Percentiles rank a stretch among this genome's conserved stretches.
Evolutionary conservation across 2,113 vertebrate species (phyloP).

Genomic region (Thomomys bottae): DNA sequence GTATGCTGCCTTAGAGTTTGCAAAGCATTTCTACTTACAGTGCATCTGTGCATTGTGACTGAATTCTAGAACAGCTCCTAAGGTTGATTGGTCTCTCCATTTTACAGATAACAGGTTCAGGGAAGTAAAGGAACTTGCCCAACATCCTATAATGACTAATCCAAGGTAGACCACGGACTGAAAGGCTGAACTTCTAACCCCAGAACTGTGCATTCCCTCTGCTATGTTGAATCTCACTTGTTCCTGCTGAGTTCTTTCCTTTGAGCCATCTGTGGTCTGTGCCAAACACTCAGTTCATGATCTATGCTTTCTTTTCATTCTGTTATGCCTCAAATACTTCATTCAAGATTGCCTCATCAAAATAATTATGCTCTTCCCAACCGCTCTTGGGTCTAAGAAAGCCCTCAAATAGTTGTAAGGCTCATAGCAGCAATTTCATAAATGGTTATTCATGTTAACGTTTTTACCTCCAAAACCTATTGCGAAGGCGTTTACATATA

Average conservation of each 20-base stretch:
- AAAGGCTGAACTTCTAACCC: neutral
- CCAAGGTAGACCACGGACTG: neutral
- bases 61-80: neutral
- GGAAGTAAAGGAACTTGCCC: neutral
- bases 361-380: neutral
- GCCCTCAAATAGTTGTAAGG: neutral
- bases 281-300: neutral
- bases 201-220: neutral
- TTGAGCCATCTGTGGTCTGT: neutral
- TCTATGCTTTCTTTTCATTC: neutral
- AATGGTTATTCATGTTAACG: neutral
- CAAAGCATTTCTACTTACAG: neutral
- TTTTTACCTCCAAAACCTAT: neutral
- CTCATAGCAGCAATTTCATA: neutral
- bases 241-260: neutral
- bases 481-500: neutral
- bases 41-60: neutral
- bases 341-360: too few species aligned
- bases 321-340: neutral
- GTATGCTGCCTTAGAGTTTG: neutral
- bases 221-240: neutral
- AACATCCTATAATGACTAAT: neutral
- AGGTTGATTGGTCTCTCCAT: neutral
- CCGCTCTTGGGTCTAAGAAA: neutral
- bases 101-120: constrained; percentile 24